Evolutionary conservation across 2,113 vertebrate species (phyloP).

Genomic region (Gobius niger): DNA sequence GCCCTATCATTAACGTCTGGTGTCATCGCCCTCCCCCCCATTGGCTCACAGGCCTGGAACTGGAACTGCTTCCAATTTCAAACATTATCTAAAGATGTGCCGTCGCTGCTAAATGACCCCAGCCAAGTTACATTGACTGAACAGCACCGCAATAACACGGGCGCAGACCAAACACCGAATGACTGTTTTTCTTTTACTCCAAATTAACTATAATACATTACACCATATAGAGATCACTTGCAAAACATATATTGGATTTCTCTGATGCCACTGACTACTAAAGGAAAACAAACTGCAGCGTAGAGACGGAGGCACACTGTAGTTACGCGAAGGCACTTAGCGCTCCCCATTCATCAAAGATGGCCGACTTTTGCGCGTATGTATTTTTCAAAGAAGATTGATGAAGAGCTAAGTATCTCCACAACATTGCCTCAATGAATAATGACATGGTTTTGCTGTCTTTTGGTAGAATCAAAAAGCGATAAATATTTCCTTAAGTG

Average conservation of each 20-base stretch:
- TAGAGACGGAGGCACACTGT: not conserved
- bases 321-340: not conserved
- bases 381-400: not conserved
- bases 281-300: not conserved
- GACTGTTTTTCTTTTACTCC: not conserved
- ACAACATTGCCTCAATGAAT: too few relatives aligned
- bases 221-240: not conserved
- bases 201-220: constrained; percentile 14
- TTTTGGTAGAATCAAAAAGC: not conserved
- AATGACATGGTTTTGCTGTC: not conserved
- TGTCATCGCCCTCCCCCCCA: constrained; percentile 32
- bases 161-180: constrained; percentile 15
- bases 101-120: constrained; percentile 29
- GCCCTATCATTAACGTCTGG: constrained; percentile 42
- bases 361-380: not conserved
- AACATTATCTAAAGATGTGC: constrained; percentile 26
- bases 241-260: too few relatives aligned
- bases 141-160: not conserved
- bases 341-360: not conserved
- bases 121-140: not conserved
- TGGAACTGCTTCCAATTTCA: constrained; percentile 35
- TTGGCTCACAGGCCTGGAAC: constrained; percentile 23
- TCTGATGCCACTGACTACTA: not conserved
- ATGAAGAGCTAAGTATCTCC: not conserved
- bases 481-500: too few relatives aligned